Conservation (phyloP, 1,140 invertebrate genomes). For the Rhagoletis pomonella region DNA sequence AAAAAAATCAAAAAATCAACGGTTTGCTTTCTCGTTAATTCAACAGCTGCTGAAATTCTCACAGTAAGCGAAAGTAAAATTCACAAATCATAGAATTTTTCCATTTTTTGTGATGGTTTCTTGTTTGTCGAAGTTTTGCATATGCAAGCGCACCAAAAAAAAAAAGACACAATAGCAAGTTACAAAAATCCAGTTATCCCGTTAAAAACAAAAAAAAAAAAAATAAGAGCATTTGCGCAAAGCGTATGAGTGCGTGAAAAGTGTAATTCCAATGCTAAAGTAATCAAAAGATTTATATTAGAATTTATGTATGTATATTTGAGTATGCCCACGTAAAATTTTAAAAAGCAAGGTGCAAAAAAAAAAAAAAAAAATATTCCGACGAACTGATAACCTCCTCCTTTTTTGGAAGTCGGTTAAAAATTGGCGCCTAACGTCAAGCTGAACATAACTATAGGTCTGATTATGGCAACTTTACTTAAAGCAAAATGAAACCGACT, state of each 20-base stretch:
- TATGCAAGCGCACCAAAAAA: constrained; percentile 13
- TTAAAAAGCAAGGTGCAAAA: too few relatives aligned
- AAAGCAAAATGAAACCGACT: too few relatives aligned
- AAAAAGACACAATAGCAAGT: background rate
- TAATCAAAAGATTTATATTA: background rate
- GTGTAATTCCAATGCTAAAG: background rate
- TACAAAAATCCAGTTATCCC: background rate
- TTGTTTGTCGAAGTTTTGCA: constrained; percentile 22
- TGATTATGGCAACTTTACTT: too few relatives aligned
- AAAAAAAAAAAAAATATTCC: too few relatives aligned
- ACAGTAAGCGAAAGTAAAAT: constrained; percentile 6
- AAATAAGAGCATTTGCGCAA: background rate
- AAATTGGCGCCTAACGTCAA: too few relatives aligned
- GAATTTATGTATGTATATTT: background rate
- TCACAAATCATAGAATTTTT: background rate
- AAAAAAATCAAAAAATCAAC: background rate
- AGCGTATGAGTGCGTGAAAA: background rate
- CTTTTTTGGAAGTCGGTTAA: too few relatives aligned
- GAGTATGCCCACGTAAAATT: too few relatives aligned
- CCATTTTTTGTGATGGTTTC: background rate
- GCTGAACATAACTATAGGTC: too few relatives aligned
- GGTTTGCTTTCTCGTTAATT: background rate
- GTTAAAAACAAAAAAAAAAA: background rate
- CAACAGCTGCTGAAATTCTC: constrained; percentile 28
- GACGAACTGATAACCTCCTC: too few relatives aligned